phyloP scores from a whole-genome alignment of 2,797 vertebrate species.

The Halcyon badia region DNA sequence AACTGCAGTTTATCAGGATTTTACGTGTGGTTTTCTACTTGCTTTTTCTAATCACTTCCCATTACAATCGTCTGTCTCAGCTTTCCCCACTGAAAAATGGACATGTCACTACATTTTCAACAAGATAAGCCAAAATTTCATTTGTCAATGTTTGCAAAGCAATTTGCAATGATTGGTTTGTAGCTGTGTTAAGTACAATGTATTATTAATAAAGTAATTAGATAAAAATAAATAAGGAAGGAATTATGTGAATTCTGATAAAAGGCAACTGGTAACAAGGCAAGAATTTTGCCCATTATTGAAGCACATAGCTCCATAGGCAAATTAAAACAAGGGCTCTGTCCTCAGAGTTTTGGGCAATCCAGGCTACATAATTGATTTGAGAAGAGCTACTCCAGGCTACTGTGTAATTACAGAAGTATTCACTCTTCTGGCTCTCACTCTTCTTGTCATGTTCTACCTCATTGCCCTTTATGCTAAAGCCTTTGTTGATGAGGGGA shows the following conservation, averaged over 20 bases:
- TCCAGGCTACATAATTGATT: conserved; percentile 86
- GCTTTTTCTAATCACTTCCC: neutral
- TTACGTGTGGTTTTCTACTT: neutral
- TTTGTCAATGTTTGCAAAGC: neutral
- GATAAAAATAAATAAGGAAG: conserved; percentile 42
- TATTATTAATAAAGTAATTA: conserved; percentile 35
- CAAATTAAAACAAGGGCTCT: conserved; percentile 79
- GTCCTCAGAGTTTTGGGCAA: conserved; percentile 81
- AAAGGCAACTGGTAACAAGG: conserved; percentile 63
- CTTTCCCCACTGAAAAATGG: neutral
- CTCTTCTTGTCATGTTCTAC: conserved; percentile 84
- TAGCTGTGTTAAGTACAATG: conserved; percentile 1
- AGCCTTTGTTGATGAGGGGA: conserved; percentile 83
- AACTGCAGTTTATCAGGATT: neutral
- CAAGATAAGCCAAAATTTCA: neutral
- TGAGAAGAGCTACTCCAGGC: conserved; percentile 85
- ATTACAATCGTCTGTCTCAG: neutral
- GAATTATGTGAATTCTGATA: conserved; percentile 39
- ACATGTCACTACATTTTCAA: neutral
- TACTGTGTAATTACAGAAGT: conserved; percentile 87
- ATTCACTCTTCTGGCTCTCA: conserved; percentile 83
- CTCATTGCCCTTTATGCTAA: conserved; percentile 86
- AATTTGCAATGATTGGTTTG: neutral
- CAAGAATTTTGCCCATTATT: conserved; percentile 58
- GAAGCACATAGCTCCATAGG: conserved; percentile 57